Conservation (phyloP, 1,140 invertebrate genomes). For the Trialeurodes vaporariorum region DNA sequence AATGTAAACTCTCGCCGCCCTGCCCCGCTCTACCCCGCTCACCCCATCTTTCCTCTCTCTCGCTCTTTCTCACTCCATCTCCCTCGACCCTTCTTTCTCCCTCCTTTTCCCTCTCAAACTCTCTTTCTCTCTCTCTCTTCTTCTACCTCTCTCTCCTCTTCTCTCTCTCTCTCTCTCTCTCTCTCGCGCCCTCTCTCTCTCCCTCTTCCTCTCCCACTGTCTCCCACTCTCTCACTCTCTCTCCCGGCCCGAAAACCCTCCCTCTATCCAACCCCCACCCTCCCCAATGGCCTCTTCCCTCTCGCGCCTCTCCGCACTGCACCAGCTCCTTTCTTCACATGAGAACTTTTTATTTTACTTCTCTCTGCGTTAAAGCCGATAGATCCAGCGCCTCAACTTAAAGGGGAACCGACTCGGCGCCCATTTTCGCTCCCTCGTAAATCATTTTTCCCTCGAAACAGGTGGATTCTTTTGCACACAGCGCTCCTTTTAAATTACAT, state of each 20-base stretch:
- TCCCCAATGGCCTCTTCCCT: background rate
- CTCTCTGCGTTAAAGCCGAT: background rate
- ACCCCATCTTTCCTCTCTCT: background rate
- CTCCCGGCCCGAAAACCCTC: background rate
- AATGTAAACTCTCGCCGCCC: background rate
- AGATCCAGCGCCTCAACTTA: background rate
- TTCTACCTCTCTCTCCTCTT: too few species aligned
- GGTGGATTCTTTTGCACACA: background rate
- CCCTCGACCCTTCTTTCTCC: background rate
- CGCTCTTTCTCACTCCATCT: too few species aligned
- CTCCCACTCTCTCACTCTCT: background rate
- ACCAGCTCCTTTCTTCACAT: background rate
- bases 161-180: background rate
- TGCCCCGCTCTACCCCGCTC: background rate
- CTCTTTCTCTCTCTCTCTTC: too few species aligned
- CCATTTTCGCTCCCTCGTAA: background rate
- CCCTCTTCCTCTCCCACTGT: background rate
- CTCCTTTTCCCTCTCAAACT: too few species aligned
- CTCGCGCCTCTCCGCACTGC: background rate
- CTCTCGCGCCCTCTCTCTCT: too few species aligned
- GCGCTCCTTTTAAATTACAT: too few species aligned
- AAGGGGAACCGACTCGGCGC: background rate
- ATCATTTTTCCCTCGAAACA: background rate
- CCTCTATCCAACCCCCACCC: background rate
- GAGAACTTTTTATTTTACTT: conserved; percentile 1